Evolutionary conservation across 2,797 vertebrate species (phyloP), one percentile per base, ranked within the genome.

Genomic region (Nyctalus aviator): DNA sequence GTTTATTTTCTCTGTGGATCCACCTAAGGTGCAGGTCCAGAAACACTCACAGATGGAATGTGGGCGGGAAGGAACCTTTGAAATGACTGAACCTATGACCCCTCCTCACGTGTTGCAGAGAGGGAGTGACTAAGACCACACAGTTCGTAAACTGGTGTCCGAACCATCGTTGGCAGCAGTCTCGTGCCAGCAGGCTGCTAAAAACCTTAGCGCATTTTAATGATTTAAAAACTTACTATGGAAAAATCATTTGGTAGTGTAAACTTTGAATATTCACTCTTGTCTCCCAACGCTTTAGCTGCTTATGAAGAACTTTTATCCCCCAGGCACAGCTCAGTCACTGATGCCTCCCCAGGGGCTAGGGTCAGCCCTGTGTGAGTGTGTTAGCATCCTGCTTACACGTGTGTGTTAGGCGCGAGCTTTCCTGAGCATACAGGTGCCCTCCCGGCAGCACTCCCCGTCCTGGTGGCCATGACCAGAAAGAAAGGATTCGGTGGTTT

Each of bases 311-410:
- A 83, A 27, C 93, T n/a, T 88, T 91, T 93, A 85, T 91, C 77
- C 93, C 88, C 87, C 79, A 91, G 96, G 89, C 87, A 83, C 88
- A 81, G 35, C 89, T 82, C 89, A 17, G 77, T 86, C 94, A 85
- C 84, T 86, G 77, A 35, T 62, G 94, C 82, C 82, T 93, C n/a
- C 79, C 64, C 72, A 59, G 55, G 81, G 85, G 48, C 57, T 30
- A 44, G 68, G 89, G 91, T 96, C 91, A 85, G 87, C 77, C 93
- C 94, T 96, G 96, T 76, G 59, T 59, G 94, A 93, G 73, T 68
- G 87, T 96, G 73, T 76, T 91, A 92, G 92, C 88, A 72, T 95
- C 88, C 25, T 57, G 44, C 57, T 94, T 88, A n/a, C 44, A 20
- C 59, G 8, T 78, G 62, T 55, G 72, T 32, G 48, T 93, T 77